Evolutionary conservation across 2,113 vertebrate genomes (phyloP).

Genomic region (Rhynchopsitta pachyrhyncha): DNA sequence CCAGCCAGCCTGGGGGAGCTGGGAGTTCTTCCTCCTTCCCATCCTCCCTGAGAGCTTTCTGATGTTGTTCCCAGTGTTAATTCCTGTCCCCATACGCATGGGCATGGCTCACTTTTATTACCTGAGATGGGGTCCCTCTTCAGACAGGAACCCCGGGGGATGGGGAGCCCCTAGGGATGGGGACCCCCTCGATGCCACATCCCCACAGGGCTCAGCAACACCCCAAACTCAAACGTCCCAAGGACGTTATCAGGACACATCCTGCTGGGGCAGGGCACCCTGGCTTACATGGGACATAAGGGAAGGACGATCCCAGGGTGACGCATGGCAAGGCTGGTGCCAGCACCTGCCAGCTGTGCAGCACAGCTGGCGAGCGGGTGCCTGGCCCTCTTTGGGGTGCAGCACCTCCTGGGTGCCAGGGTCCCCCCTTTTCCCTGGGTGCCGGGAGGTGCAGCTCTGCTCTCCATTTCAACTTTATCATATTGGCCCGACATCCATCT

Average conservation of each 20-base stretch:
- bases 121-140: background rate
- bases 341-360: background rate
- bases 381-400: background rate
- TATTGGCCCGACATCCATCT: too few relatives aligned
- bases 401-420: background rate
- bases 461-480: too few relatives aligned
- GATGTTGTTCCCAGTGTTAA: background rate
- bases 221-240: background rate
- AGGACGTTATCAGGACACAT: background rate
- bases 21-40: background rate
- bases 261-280: constrained; percentile 38
- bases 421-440: fast-evolving
- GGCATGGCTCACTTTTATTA: background rate
- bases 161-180: background rate
- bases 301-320: fast-evolving
- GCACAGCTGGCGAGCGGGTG: background rate
- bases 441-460: background rate
- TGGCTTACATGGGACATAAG: fast-evolving
- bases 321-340: background rate
- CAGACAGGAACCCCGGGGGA: background rate
- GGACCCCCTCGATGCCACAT: background rate
- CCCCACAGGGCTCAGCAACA: background rate
- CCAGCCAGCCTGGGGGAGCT: fast-evolving
- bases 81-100: background rate
- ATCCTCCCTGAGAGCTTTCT: background rate